A percentile compares a stretch with the other conserved stretches of the same genome.
These are phyloP conservation scores for Tenthredo distinguenda DNA, from an alignment of 2,888 invertebrate genomes.

Conservation along the genomic window DNA sequence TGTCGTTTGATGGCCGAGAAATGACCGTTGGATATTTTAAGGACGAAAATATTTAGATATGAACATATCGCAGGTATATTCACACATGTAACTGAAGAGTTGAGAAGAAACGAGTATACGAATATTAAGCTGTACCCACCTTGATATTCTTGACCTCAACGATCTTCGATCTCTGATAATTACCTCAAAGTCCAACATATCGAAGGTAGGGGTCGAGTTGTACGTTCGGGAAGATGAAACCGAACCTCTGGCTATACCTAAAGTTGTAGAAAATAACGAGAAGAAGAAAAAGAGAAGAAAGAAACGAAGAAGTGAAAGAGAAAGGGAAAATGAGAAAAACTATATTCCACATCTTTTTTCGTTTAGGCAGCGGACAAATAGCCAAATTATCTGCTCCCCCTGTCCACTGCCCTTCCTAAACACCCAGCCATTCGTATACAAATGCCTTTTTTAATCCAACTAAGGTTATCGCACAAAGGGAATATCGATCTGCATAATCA, in stretches of 20 bases:
- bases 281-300: background rate
- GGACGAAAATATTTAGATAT: background rate
- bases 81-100: background rate
- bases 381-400: background rate
- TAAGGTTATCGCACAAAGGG: conserved; percentile 57
- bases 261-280: background rate
- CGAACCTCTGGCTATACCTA: background rate
- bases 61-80: too few species aligned
- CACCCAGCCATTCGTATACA: conserved; percentile 56
- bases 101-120: conserved; percentile 1
- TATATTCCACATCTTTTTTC: background rate
- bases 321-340: background rate
- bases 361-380: conserved; percentile 6
- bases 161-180: conserved; percentile 5
- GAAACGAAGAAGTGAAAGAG: background rate
- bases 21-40: background rate
- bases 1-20: background rate
- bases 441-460: conserved; percentile 62
- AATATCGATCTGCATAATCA: conserved; percentile 65
- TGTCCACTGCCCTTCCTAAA: background rate
- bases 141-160: conserved; percentile 16
- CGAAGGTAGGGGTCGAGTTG: background rate
- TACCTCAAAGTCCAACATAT: background rate
- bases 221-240: background rate
- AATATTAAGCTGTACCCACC: background rate